Conservation (phyloP, 2,113 vertebrate genomes). For the Rhombomys opimus region DNA sequence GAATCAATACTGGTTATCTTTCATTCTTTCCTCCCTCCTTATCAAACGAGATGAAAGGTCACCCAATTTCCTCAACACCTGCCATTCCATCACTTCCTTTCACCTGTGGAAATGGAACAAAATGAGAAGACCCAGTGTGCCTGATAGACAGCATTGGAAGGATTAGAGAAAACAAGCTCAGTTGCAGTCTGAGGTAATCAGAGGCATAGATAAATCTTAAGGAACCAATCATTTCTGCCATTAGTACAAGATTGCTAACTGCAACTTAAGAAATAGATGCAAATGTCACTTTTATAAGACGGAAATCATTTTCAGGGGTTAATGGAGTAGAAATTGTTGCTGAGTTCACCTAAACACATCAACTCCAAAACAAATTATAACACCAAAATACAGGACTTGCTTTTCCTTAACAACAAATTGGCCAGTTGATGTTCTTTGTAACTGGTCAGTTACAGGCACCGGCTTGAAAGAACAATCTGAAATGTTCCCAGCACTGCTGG, state of each 20-base stretch:
- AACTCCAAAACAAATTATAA: background rate
- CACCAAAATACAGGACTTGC: background rate
- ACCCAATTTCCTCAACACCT: background rate
- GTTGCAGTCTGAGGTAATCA: background rate
- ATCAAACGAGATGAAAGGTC: background rate
- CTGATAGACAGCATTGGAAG: background rate
- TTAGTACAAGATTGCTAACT: background rate
- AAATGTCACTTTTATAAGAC: background rate
- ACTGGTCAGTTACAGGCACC: background rate
- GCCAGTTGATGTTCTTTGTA: background rate
- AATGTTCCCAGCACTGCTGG: constrained; percentile 8
- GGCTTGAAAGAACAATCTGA: background rate
- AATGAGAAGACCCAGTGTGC: background rate
- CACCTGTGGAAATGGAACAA: background rate
- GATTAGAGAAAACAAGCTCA: background rate
- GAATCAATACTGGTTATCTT: background rate
- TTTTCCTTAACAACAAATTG: constrained; percentile 6
- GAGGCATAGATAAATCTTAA: background rate
- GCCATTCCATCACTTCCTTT: background rate
- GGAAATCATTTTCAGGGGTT: background rate
- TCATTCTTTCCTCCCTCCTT: background rate
- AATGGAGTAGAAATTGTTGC: background rate
- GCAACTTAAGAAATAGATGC: background rate
- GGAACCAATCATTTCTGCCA: background rate
- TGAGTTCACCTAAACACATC: background rate